These are phyloP conservation scores for Antigone vipio DNA, from an alignment of 2,113 vertebrate species.

Conservation along the genomic window DNA sequence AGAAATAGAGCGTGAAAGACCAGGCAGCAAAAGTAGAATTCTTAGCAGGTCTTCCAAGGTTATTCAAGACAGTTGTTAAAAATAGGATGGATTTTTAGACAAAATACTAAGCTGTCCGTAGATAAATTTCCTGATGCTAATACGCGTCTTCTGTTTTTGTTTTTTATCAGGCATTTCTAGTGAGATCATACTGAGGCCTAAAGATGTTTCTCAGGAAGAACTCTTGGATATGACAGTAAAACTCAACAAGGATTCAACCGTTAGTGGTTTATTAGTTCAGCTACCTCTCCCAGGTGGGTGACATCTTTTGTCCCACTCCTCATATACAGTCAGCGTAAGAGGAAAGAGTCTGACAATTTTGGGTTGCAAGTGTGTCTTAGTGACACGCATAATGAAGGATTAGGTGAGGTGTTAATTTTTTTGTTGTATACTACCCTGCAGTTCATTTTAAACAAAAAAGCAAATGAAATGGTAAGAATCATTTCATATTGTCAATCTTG, in stretches of 20 bases:
- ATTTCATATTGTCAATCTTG: background rate
- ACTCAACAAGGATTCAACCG: constrained; percentile 85
- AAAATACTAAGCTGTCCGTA: background rate
- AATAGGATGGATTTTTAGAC: background rate
- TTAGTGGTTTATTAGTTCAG: constrained; percentile 90
- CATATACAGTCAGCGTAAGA: background rate
- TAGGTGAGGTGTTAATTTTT: background rate
- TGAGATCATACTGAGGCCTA: constrained; percentile 84
- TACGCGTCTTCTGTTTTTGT: background rate
- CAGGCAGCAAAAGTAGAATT: background rate
- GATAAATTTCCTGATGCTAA: background rate
- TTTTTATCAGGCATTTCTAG: constrained; percentile 78
- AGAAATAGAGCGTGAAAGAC: background rate
- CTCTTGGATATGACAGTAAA: constrained; percentile 83
- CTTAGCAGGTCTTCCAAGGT: background rate
- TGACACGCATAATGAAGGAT: background rate
- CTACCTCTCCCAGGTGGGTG: constrained; percentile 84
- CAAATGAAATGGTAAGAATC: background rate
- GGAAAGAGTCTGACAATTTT: background rate
- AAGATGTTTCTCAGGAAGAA: constrained; percentile 87
- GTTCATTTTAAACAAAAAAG: background rate
- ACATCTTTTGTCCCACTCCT: background rate
- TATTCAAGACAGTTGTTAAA: background rate
- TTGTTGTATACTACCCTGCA: background rate
- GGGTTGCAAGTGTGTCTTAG: background rate